Evolutionary conservation across 2,888 invertebrate genomes (phyloP), one percentile per base, ranked within the genome.

Genomic region (Patella caerulea): DNA sequence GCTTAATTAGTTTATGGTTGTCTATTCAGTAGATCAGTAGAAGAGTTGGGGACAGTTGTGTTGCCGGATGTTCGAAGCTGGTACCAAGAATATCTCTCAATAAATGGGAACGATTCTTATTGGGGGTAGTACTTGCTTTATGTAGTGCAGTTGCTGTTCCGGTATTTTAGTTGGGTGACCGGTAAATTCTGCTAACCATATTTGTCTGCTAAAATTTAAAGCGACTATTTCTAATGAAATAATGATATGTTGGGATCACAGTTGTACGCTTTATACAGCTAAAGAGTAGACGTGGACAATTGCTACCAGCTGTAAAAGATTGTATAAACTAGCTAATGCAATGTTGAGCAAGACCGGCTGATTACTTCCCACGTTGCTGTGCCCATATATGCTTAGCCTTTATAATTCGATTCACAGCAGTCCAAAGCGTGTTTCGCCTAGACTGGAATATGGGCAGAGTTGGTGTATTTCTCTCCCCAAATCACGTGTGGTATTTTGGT

Each of bases 371-470:
- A 14, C 72, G 79, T 78, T 34, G 79, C 73, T 0, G 86, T 81
- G 0, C 79, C 81, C 69, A 86, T 72, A 76, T 85, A 83, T 52
- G 84, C 79, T 77, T 85, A 84, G 12, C 76, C 71, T 3, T 75
- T 52, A 77, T 80, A 78, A 76, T 86, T 86, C 54, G 85, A 85
- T 77, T 86, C 86, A 69, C 85, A 85, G 78, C 82, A 86, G 9
- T 83, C 83, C 5, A 86, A 79, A 14, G 85, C 73, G 74, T 79
- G 76, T 17, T 78, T 65, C 1, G 86, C 55, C 52, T 81, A 65
- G 11, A 73, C 69, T 14, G 80, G 78, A 45, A 84, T 45, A 11
- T 15, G 52, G 14, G 54, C 15, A 19, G 59, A 34, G 9, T 71
- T 7, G 19, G 24, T 65, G 34, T 53, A 15, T 5, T 19, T 52